Evolutionary conservation across 2,797 vertebrate genomes (phyloP), one percentile per base, ranked within the genome.

Genomic region (Acipenser ruthenus): DNA sequence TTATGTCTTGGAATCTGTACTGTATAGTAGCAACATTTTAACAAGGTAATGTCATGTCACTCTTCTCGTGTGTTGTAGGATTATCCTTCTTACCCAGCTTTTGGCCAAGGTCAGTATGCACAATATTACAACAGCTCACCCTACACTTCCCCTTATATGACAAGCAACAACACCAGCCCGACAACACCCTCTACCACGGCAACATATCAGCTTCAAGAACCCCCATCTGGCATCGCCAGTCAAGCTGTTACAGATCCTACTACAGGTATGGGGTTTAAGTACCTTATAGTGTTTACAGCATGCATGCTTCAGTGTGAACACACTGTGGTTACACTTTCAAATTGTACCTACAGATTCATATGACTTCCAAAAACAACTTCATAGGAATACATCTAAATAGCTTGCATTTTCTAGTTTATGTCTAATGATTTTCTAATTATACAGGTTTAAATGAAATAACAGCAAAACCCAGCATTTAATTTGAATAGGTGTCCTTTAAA

Each of bases 81-180:
- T 67, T 98, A 99, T 75, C 91, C 95, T 0, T 89, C 90, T 78
- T 98, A 98, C 71, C 92, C 95, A 23, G 73, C 87, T 62, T 99
- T 99, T 68, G 91, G 95, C 77, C 96, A 98, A 84, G 90, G 93
- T 69, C 95, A 98, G 65, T 98, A 99, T 50, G 87, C 95, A 69
- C 96, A 97, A 90, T 99, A 99, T 95, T 99, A 98, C 73, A 99
- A 97, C 79, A 98, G 92, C 79, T 95, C 95, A 11, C 95, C 95
- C 0, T 99, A 99, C 78, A 93, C 96, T 63, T 93, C 95, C 11
- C 96, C 97, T 78, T 99, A 99, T 76, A 95, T 99, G 95, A 90
- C 95, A 53, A 94, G 93, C 85, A 99, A 95, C 86, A 99, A 89
- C 83, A 91, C 91, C 76, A 99, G 96, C 79, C 96, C 96, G 10